Evolutionary conservation across 2,113 vertebrate species (phyloP), one percentile per base, ranked within the genome.

Genomic region (Notiomystis cincta): DNA sequence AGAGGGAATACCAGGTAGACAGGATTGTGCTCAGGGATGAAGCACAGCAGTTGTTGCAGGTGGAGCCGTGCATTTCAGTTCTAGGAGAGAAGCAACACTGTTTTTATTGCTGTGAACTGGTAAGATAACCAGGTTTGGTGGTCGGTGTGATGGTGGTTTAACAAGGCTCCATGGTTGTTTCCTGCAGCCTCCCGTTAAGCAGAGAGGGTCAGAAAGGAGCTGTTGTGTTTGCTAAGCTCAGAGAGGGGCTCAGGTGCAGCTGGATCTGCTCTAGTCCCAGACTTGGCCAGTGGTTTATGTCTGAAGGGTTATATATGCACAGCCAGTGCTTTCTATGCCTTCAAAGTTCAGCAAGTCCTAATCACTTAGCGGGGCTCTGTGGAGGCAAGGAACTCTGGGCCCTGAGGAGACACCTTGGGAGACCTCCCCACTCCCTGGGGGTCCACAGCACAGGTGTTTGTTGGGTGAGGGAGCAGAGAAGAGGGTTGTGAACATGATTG

Each of bases 401-500:
- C 54, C 45, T 7, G 40, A 48, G 60, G n/a, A 40, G 66, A 38
- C 48, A 6, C 45, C 82, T 35, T 14, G 57, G 33, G 72, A 57
- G 5, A 5, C 12, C 4, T 51, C n/a, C 57, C 38, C 25, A 1
- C 37, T 28, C 15, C 2, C 22, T 21, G 7, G 13, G 47, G 35
- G 12, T 47, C n/a, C 53, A 37, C n/a, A 5, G 3, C 35, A 4
- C 18, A 28, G 4, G 16, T 14, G 11, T n/a, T 50, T 25, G 23
- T 7, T 65, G 57, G n/a, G n/a, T n/a, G n/a, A n/a, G n/a, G n/a
- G n/a, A 25, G 50, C n/a, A 31, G 28, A 37, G 48, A 31, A 2
- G 3, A 13, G 51, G 6, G 66, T 21, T 21, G 27, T 73, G 62
- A 15, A 3, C 3, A 0, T 22, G 61, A 1, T 1, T 17, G 37